Conservation (phyloP, 2,888 invertebrate species). For the Copidosoma aretas region DNA sequence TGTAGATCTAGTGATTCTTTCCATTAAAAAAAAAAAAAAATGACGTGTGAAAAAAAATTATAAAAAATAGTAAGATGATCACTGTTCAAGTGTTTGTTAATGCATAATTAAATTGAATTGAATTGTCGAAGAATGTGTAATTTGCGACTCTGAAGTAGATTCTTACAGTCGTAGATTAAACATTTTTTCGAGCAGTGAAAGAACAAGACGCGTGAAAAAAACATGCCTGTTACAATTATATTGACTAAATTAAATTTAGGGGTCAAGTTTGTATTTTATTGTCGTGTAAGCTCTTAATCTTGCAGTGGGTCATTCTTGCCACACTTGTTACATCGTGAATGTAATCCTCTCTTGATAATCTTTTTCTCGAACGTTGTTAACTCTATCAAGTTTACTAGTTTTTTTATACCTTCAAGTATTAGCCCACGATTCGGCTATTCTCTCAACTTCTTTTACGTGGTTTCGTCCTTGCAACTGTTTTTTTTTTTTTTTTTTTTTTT, state of each 20-base stretch:
- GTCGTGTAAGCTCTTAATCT: slow-evolving; percentile 40
- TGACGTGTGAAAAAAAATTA: slow-evolving; percentile 44
- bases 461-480: slow-evolving; percentile 17
- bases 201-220: slow-evolving; percentile 31
- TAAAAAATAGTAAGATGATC: slow-evolving; percentile 39
- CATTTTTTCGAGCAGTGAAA: slow-evolving; percentile 38
- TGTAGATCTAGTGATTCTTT: slow-evolving; percentile 29
- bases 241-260: slow-evolving; percentile 45
- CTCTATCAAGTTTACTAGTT: slow-evolving; percentile 21
- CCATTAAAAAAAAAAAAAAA: slow-evolving; percentile 28
- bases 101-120: slow-evolving; percentile 56
- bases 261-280: slow-evolving; percentile 45
- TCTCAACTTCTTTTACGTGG: neutral
- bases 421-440: slow-evolving; percentile 17
- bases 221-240: slow-evolving; percentile 43
- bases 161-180: slow-evolving; percentile 46
- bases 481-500: slow-evolving; percentile 15
- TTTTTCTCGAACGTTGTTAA: slow-evolving; percentile 22
- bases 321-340: slow-evolving; percentile 22
- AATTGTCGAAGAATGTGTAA: slow-evolving; percentile 51
- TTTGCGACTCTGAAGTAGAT: slow-evolving; percentile 47
- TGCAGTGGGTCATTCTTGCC: slow-evolving; percentile 22
- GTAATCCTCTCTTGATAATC: slow-evolving; percentile 6
- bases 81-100: slow-evolving; percentile 48
- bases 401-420: slow-evolving; percentile 30